These are phyloP conservation scores for Spea bombifrons DNA, from an alignment of 2,113 vertebrate genomes.

Conservation along the genomic window DNA sequence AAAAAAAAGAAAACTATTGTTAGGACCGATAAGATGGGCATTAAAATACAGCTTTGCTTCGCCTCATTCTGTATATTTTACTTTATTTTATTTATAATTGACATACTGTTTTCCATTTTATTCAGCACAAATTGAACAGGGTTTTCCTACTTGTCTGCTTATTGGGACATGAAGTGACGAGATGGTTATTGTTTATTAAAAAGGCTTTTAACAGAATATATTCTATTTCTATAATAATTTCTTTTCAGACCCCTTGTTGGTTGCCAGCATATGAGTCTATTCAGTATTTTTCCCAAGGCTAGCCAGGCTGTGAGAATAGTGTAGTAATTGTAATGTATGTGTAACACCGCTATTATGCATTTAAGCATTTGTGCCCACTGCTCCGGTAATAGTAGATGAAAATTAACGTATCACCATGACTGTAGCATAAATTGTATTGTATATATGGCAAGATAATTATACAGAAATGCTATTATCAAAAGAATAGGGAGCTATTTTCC, in stretches of 20 bases:
- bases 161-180: not conserved
- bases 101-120: not conserved
- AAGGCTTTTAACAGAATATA: not conserved
- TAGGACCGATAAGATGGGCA: too few relatives aligned
- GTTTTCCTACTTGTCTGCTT: not conserved
- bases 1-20: too few relatives aligned
- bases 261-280: not conserved
- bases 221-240: not conserved
- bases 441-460: slow-evolving; percentile 24
- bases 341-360: not conserved
- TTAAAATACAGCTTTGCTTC: too few relatives aligned
- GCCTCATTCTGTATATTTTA: too few relatives aligned
- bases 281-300: not conserved
- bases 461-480: slow-evolving; percentile 21
- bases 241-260: not conserved
- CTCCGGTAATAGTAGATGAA: not conserved
- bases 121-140: not conserved
- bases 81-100: not conserved
- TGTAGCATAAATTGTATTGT: slow-evolving; percentile 30
- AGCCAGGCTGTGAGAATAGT: not conserved
- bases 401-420: slow-evolving; percentile 22
- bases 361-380: not conserved
- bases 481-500: slow-evolving; percentile 35
- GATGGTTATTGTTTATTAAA: not conserved
- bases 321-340: not conserved